These are phyloP conservation scores for Tragulus kanchil DNA, from an alignment of 2,113 vertebrate species.

Conservation along the genomic window DNA sequence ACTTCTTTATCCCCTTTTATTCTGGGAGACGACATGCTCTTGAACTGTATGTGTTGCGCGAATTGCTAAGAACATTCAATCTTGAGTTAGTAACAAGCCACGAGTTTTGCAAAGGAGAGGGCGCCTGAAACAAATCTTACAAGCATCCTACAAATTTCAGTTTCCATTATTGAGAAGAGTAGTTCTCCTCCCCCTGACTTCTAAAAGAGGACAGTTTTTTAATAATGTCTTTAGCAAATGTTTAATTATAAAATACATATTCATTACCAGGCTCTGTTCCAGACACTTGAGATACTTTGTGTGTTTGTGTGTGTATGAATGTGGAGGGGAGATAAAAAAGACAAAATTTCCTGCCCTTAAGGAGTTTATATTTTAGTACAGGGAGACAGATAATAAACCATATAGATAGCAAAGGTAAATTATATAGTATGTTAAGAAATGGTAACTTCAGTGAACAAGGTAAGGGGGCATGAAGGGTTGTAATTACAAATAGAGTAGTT, in stretches of 20 bases:
- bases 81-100: background rate
- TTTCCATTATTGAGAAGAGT: background rate
- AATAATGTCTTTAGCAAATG: background rate
- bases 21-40: background rate
- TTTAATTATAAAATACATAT: conserved; percentile 20
- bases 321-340: background rate
- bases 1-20: background rate
- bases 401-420: background rate
- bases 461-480: background rate
- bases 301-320: background rate
- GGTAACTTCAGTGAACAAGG: background rate
- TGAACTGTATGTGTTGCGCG: background rate
- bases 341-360: background rate
- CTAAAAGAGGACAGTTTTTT: conserved; percentile 37
- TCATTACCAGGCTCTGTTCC: background rate
- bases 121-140: background rate
- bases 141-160: background rate
- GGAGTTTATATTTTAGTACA: conserved; percentile 4
- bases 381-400: background rate
- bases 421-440: background rate
- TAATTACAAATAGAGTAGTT: background rate
- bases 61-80: background rate
- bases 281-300: background rate
- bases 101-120: background rate
- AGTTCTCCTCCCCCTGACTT: background rate